A percentile compares a stretch with the other conserved stretches of the same genome.
Conservation (phyloP, 2,113 vertebrate genomes). For the Dicentrarchus labrax region DNA sequence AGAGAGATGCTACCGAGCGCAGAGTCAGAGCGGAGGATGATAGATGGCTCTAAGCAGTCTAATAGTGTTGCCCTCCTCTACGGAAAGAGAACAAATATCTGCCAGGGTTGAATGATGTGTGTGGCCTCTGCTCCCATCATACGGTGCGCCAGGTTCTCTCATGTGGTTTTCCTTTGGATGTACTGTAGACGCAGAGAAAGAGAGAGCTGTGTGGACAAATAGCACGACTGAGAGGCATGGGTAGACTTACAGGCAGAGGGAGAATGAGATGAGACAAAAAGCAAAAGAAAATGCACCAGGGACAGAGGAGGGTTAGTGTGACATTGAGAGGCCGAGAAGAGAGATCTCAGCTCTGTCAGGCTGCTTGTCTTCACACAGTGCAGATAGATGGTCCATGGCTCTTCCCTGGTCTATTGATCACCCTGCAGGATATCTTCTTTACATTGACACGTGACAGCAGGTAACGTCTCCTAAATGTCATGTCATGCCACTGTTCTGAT, state of each 20-base stretch:
- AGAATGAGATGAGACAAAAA: constrained; percentile 58
- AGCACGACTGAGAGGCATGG: constrained; percentile 35
- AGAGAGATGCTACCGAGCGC: constrained; percentile 58
- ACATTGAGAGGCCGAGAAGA: constrained; percentile 68
- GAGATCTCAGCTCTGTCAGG: constrained; percentile 52
- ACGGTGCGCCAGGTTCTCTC: constrained; percentile 25
- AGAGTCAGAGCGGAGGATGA: constrained; percentile 65
- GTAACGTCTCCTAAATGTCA: constrained; percentile 46
- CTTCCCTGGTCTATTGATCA: constrained; percentile 60
- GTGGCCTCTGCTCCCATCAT: constrained; percentile 54
- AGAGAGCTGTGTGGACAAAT: constrained; percentile 40
- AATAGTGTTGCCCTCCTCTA: constrained; percentile 64
- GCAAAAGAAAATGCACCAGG: constrained; percentile 50
- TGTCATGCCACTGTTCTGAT: constrained; percentile 1
- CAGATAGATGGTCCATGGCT: constrained; percentile 40
- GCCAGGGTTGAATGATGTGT: constrained; percentile 63
- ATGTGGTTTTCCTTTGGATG: constrained; percentile 40
- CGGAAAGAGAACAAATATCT: constrained; percentile 71
- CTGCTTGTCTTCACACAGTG: constrained; percentile 48
- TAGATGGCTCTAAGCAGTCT: constrained; percentile 63
- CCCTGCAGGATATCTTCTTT: constrained; percentile 52
- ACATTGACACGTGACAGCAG: constrained; percentile 20
- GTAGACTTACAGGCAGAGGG: constrained; percentile 28
- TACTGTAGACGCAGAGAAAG: constrained; percentile 9
- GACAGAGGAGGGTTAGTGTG: constrained; percentile 60